A percentile compares a stretch with the other conserved stretches of the same genome.
These are phyloP conservation scores for Luscinia luscinia DNA, from an alignment of 2,797 vertebrate genomes.

Conservation along the genomic window DNA sequence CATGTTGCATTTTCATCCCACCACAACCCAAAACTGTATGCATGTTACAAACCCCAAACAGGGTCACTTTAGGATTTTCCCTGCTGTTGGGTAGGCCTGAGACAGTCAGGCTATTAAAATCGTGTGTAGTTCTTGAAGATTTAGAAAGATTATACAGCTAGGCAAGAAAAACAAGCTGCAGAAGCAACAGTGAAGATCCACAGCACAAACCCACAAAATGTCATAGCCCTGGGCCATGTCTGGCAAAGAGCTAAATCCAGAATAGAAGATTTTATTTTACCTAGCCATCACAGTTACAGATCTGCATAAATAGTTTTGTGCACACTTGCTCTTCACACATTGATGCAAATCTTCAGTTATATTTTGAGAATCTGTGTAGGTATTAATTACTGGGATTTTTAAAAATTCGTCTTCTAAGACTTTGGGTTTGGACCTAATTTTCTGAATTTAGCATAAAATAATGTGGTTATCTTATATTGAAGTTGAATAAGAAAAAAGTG, in stretches of 20 bases:
- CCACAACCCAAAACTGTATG: background rate
- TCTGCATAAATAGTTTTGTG: background rate
- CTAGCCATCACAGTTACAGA: background rate
- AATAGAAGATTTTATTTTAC: background rate
- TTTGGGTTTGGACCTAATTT: background rate
- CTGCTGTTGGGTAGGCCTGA: background rate
- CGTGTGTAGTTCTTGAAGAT: background rate
- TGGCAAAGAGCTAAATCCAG: background rate
- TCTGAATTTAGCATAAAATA: background rate
- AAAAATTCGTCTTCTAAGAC: background rate
- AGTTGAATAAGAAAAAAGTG: background rate
- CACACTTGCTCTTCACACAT: background rate
- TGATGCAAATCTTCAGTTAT: background rate
- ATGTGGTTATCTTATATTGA: background rate
- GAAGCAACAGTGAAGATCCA: background rate
- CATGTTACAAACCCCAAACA: background rate
- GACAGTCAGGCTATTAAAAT: background rate
- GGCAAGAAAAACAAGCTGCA: background rate
- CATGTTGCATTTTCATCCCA: background rate
- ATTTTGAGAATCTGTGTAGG: background rate
- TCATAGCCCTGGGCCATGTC: background rate
- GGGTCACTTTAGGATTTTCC: background rate
- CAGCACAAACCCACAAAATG: background rate
- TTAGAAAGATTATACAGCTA: background rate
- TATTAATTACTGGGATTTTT: background rate